Percentiles rank a stretch among this genome's conserved stretches.
Evolutionary conservation across 1,140 invertebrate genomes (phyloP).

Genomic region (Cydia pomonella): DNA sequence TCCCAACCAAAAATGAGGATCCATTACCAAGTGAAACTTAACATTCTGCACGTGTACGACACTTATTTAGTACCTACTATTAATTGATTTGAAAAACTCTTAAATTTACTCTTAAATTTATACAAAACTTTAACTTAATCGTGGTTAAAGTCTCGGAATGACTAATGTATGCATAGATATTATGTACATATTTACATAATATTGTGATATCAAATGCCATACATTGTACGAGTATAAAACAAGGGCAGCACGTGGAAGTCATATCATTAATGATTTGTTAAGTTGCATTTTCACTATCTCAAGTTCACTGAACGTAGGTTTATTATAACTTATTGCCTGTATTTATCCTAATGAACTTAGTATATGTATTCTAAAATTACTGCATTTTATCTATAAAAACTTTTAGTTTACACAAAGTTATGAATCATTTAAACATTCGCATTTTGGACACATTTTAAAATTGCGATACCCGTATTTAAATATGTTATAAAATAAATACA

Average conservation of each 20-base stretch:
- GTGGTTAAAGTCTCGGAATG: neutral
- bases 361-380: neutral
- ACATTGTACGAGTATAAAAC: neutral
- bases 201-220: neutral
- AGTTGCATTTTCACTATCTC: slow-evolving; percentile 14
- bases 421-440: no score
- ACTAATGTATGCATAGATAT: neutral
- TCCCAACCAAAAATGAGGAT: no score
- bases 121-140: neutral
- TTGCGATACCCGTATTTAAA: no score
- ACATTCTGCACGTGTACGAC: neutral
- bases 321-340: neutral
- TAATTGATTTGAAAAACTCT: no score
- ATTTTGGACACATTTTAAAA: no score
- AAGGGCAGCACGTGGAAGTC: slow-evolving; percentile 4
- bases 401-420: no score
- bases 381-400: neutral
- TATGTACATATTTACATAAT: neutral
- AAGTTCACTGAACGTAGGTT: neutral
- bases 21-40: no score
- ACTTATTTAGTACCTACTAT: no score
- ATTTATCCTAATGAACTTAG: neutral
- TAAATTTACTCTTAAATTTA: no score
- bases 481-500: no score
- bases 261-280: neutral